Evolutionary conservation across 2,113 vertebrate genomes (phyloP).

Genomic region (Gavialis gangeticus): DNA sequence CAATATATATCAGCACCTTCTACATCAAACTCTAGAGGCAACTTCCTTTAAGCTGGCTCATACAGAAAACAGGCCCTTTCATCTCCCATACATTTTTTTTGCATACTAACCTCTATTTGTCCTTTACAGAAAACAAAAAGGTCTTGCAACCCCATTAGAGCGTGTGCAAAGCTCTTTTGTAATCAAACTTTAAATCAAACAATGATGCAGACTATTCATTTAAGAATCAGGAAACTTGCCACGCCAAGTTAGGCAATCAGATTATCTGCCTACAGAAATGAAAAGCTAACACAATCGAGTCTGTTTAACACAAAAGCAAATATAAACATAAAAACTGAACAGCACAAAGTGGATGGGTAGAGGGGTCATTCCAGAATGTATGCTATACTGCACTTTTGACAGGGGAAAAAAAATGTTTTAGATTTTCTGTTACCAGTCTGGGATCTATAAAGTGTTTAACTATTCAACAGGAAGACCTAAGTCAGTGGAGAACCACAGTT

Average conservation of each 20-base stretch:
- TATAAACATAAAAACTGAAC: neutral
- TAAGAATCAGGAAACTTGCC: neutral
- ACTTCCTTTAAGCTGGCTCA: neutral
- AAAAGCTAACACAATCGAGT: neutral
- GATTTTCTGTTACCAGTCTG: neutral
- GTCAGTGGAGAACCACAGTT: neutral
- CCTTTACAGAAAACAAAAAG: neutral
- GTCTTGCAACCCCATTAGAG: rapidly evolving
- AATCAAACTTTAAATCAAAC: neutral
- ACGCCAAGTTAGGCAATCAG: neutral
- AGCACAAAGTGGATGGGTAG: neutral
- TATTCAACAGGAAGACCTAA: neutral
- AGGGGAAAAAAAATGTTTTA: neutral
- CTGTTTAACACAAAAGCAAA: neutral
- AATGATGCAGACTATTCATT: neutral
- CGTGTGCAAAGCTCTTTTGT: neutral
- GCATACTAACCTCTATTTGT: neutral
- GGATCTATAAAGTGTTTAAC: neutral
- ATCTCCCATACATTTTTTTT: neutral
- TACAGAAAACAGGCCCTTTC: rapidly evolving
- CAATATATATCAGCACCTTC: neutral
- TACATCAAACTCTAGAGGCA: rapidly evolving
- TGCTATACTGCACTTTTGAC: neutral
- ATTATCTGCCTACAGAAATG: neutral
- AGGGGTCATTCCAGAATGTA: neutral